These are phyloP conservation scores for Nephotettix cincticeps DNA, from an alignment of 1,140 invertebrate species.

Conservation along the genomic window DNA sequence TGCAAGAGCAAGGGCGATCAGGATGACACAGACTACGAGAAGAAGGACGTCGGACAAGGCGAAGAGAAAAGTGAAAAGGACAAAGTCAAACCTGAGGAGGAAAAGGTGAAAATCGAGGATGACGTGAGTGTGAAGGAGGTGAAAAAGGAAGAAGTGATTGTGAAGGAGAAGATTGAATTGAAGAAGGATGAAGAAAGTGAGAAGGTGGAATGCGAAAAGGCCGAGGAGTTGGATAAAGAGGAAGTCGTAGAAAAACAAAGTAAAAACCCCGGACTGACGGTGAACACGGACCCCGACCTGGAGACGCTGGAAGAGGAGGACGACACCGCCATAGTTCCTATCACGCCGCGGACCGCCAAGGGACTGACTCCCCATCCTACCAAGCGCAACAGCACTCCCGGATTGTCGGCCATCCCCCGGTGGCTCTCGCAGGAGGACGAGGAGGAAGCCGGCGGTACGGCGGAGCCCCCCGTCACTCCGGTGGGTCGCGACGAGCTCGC, in stretches of 20 bases:
- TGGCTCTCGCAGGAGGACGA: conserved; percentile 50
- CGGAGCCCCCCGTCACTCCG: conserved; percentile 38
- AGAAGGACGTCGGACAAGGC: no score
- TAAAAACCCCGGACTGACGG: conserved; percentile 25
- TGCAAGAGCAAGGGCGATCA: conserved; percentile 13
- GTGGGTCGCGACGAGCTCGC: conserved; percentile 70
- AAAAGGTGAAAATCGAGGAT: no score
- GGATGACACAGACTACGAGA: not conserved
- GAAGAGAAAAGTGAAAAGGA: no score
- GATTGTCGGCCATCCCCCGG: conserved; percentile 37
- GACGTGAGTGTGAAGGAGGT: no score
- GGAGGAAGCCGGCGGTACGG: conserved; percentile 32
- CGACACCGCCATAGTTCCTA: conserved; percentile 19
- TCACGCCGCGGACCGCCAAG: conserved; percentile 31
- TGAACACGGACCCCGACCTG: conserved; percentile 16
- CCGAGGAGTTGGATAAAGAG: not conserved
- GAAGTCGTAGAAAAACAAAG: not conserved
- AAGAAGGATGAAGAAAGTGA: no score
- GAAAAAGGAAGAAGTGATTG: no score
- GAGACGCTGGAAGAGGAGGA: conserved; percentile 20
- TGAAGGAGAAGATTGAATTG: no score
- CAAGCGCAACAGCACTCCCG: conserved; percentile 40
- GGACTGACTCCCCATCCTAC: conserved; percentile 21
- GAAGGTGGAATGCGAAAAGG: no score
- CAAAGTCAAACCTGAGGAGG: no score